Percentiles rank a stretch among this genome's conserved stretches.
Evolutionary conservation across 92 coral and sea anemone genomes (phyloP).

Genomic region (Palythoa grandiflora): DNA sequence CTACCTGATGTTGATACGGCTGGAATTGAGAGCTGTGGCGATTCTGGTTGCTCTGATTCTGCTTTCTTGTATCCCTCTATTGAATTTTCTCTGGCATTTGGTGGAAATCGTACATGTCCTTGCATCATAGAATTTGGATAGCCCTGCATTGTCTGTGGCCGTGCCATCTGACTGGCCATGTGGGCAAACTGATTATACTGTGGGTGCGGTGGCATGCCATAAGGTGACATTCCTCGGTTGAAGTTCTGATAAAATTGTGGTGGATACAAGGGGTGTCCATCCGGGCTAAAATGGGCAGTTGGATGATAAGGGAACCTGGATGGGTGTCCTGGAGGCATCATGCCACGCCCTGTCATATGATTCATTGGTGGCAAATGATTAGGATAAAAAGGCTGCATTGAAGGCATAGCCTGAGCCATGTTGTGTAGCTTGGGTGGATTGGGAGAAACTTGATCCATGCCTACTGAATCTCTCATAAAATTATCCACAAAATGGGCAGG

Average conservation of each 20-base stretch:
- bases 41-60: constrained; percentile 55
- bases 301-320: constrained; percentile 75
- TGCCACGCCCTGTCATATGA: constrained; percentile 78
- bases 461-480: constrained; percentile 35
- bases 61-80: constrained; percentile 45
- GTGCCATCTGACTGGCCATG: constrained; percentile 61
- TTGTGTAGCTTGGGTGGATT: constrained; percentile 49
- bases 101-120: constrained; percentile 71
- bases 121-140: constrained; percentile 47
- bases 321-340: constrained; percentile 71
- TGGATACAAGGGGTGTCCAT: constrained; percentile 86
- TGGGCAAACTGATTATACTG: constrained; percentile 74
- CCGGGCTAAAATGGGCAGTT: constrained; percentile 79
- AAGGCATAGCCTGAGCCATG: constrained; percentile 61
- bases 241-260: constrained; percentile 93
- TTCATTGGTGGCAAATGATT: constrained; percentile 62
- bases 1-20: constrained; percentile 81
- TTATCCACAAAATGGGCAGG: constrained; percentile 55
- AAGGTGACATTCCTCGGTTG: constrained; percentile 73
- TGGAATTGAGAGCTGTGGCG: constrained; percentile 70
- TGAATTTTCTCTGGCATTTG: constrained; percentile 62
- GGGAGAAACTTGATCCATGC: constrained; percentile 34
- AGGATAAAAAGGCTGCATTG: constrained; percentile 61
- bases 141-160: constrained; percentile 71
- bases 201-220: constrained; percentile 68